Evolutionary conservation across 2,113 vertebrate species (phyloP), one percentile per base, ranked within the genome.

Genomic region (Paradisaea rubra): DNA sequence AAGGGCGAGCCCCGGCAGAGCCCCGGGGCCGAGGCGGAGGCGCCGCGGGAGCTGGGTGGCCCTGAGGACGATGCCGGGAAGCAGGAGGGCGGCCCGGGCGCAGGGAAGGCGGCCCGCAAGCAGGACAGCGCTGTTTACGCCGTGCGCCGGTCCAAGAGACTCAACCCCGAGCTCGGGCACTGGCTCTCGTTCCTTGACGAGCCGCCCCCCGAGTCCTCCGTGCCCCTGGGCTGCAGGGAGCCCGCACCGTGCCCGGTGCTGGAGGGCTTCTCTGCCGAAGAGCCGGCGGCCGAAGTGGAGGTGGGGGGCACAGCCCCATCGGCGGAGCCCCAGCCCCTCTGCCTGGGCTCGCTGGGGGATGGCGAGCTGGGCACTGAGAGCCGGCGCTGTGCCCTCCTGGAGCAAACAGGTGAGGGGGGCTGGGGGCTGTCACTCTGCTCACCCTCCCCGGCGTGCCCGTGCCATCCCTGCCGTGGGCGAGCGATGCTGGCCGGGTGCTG

Each of bases 111-210:
- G 20, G 90, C 94, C 44, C 97, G 88, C 95, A 97, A 95, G 88
- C 96, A 13, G 91, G 98, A 92, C 94, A 98, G 63, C 96, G 81
- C 94, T 11, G 78, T 87, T 97, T 98, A 97, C 91, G 97, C 98
- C 0, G 99, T 99, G 16, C 98, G 99, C 37, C 98, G 99, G 13
- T 99, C 99, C 25, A 97, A 98, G 30, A 99, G 99, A 72, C 98
- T 99, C 95, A 99, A 98, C 97, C 96, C 98, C 7, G 96, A 98
- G 91, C 97, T 98, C 1, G 96, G 97, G 21, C 94, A 98, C 61
- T 98, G 97, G 98, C 89, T 98, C 17, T 91, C 96, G 2, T 97
- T 98, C 91, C 88, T 96, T 0, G 97, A 98, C 0, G 91, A 98
- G 54, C 41, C 93, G 0, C 68, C 64, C 15, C 24, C 65, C 0